Base-by-base conservation (phyloP, 2,888 invertebrate species). In the Digitonthophagus gazella region DNA sequence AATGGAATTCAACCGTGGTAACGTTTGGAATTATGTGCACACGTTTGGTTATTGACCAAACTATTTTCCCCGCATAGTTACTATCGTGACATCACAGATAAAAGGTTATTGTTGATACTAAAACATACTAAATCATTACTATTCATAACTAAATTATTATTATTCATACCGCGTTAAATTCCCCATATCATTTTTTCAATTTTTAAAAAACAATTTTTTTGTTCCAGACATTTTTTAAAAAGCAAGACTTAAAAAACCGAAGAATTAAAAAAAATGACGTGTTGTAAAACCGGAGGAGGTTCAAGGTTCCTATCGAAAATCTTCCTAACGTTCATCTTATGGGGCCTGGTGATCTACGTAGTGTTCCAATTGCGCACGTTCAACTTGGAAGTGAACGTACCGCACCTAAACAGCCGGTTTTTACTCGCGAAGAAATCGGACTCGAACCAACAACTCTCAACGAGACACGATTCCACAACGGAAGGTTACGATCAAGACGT, bases 401-500 rank as follows among this genome's bases (percentile, higher is more conserved):
- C 81, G 15, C 84, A 79, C 73, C 74, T 83, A 14, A 83, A 84
- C 73, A 85, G 86, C 58, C 80, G 87, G 15, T 83, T 86, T 67
- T 82, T 87, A 0, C 80, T 87, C 11, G 86, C 86, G 74, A 85
- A 86, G 71, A 80, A 82, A 2, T 76, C 82, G 65, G 83, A 82
- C 69, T 80, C 80, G 18, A 79, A 79, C 54, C 6, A 44, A 8
- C 28, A 44, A 44, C 28, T 44, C 28, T 44, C 28, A 44, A 84
- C 80, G 44, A 75, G 77, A 65, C 82, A 78, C 11, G 81, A 82
- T 68, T 78, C 81, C 15, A 83, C 83, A 0, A 84, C 84, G 18
- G 84, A 81, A 71, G 80, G 78, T 44, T 76, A 84, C 5, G 85
- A 87, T 19, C 79, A 86, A 72, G 88, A 89, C 74, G 89, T 89